Conservation (phyloP, 2,888 invertebrate species). For the Minunthozetes semirufus region DNA sequence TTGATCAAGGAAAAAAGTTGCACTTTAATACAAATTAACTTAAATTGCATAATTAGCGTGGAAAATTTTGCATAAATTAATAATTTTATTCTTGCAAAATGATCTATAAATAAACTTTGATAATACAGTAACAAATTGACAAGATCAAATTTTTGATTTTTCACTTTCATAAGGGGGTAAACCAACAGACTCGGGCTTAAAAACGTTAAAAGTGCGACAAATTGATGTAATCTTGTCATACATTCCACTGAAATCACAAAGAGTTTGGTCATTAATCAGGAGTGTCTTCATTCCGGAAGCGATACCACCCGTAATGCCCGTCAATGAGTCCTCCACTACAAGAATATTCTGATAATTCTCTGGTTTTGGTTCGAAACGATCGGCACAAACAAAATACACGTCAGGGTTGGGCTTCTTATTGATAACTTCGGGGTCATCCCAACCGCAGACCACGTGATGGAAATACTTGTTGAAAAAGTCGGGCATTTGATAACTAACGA, state of each 20-base stretch:
- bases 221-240: not conserved
- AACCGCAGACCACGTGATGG: conserved; percentile 59
- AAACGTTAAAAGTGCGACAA: not conserved
- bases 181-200: not conserved
- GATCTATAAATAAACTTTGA: no score
- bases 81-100: no score
- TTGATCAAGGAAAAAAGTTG: no score
- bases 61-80: no score
- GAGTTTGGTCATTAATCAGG: not conserved
- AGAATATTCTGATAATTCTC: not conserved
- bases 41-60: no score
- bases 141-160: no score
- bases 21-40: no score
- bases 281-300: conserved; percentile 21
- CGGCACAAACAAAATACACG: conserved; percentile 8
- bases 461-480: not conserved
- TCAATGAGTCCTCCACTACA: conserved; percentile 31
- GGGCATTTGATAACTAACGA: no score
- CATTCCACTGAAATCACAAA: not conserved
- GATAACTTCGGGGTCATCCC: conserved; percentile 13
- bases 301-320: conserved; percentile 29
- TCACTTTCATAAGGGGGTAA: not conserved
- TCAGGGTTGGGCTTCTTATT: conserved; percentile 26
- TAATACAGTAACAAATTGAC: no score
- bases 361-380: conserved; percentile 4